phyloP scores from a whole-genome alignment of 23 tunicate genomes.

The Halocynthia roretzi region DNA sequence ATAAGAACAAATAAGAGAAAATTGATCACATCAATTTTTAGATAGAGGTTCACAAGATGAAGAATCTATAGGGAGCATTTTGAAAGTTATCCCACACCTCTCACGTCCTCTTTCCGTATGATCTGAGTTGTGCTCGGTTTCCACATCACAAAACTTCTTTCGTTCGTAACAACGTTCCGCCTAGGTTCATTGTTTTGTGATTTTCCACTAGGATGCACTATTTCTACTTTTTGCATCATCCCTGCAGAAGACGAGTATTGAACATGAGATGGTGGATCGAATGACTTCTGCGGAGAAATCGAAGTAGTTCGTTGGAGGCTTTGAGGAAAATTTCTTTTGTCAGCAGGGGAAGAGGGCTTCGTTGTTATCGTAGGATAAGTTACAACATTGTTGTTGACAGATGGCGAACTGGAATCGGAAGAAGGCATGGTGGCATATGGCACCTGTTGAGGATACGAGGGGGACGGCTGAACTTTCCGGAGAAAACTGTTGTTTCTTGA shows the following conservation, averaged over 20 bases:
- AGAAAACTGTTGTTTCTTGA: constrained; percentile 66
- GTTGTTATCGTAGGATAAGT: neutral
- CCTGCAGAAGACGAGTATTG: neutral
- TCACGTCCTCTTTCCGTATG: neutral
- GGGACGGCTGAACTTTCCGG: constrained; percentile 45
- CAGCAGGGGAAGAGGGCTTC: neutral
- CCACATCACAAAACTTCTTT: neutral
- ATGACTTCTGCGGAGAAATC: neutral
- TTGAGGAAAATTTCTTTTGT: neutral
- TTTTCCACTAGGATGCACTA: neutral
- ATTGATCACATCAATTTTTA: neutral
- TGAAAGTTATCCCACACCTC: neutral
- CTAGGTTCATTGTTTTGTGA: neutral
- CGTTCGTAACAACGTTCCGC: neutral
- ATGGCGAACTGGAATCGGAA: neutral
- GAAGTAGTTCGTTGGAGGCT: neutral
- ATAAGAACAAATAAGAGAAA: neutral
- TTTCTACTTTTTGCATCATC: neutral
- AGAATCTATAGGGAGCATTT: neutral
- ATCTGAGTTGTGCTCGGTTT: constrained; percentile 5
- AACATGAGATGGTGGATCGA: neutral
- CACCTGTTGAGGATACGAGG: neutral
- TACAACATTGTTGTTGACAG: neutral
- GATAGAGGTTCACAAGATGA: neutral
- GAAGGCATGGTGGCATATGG: neutral